A percentile compares a stretch with the other conserved stretches of the same genome.
Evolutionary conservation across 2,888 invertebrate genomes (phyloP).

Genomic region (Cerastis leucographa): DNA sequence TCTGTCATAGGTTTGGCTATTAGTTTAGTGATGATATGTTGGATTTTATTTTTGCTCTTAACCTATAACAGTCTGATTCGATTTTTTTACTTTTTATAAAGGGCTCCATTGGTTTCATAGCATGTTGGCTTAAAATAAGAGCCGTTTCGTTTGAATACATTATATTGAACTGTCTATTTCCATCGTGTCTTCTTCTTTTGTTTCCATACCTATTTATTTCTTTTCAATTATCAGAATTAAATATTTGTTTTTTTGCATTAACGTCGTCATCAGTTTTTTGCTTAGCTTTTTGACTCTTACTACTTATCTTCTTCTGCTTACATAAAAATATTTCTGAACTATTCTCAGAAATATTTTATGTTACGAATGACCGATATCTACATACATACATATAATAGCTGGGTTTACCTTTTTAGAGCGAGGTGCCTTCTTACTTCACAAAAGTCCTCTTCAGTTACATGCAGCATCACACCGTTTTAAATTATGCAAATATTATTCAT

Average conservation of each 20-base stretch:
- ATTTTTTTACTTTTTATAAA: not conserved
- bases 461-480: conserved; percentile 48
- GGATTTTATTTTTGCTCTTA: not conserved
- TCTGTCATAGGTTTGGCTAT: not conserved
- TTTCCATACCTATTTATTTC: not conserved
- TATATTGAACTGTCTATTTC: not conserved
- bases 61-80: not conserved
- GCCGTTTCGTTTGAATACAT: not conserved
- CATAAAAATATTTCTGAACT: too few relatives aligned
- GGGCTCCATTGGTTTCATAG: not conserved
- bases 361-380: not conserved
- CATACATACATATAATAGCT: not conserved
- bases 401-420: not conserved
- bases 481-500: conserved; percentile 61
- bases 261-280: not conserved
- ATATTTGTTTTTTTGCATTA: too few relatives aligned
- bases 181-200: not conserved
- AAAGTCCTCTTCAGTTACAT: conserved; percentile 9
- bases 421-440: not conserved
- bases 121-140: not conserved
- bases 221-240: not conserved
- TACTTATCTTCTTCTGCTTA: too few relatives aligned
- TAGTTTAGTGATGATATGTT: not conserved
- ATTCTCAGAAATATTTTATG: not conserved
- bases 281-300: not conserved